Evolutionary conservation across 1,140 invertebrate species (phyloP), one percentile per base, ranked within the genome.

Genomic region (Hesperophylax magnus): DNA sequence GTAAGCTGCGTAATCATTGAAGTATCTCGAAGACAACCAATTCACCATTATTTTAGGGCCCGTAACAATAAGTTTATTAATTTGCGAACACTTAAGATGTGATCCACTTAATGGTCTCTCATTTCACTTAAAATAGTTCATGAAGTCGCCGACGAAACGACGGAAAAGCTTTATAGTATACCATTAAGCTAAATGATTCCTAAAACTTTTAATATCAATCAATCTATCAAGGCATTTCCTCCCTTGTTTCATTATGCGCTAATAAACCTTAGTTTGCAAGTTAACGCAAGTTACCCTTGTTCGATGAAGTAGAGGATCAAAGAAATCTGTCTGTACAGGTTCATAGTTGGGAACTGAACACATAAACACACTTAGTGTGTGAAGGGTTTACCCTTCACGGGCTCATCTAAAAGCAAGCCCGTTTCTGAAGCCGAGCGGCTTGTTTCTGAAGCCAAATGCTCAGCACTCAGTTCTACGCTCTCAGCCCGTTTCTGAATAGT

Each of bases 361-460:
- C 54, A 76, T 31, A 76, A 76, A 76, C 72, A 76, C 72, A 76
- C 72, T 76, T 76, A 76, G 56, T 15, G 69, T 54, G 39, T 14
- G 22, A 8, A 39, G 34, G 31, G 65, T 47, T n/a, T 39, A 69
- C 27, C 65, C 34, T 69, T 22, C 15, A 39, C n/a, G 27, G 17
- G 17, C 34, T n/a, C 65, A 69, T 39, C 65, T 17, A 65, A n/a
- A 27, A 22, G 56, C 56, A 2, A 47, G 1, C 39, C 39, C 39
- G 39, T 39, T 9, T 39, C 34, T 39, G 34, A 39, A 39, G 34
- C 9, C 34, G 31, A 31, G 7, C 31, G 31, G 31, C 2, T 31
- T 6, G 34, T 47, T 47, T 47, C 39, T 47, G 39, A 47, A 47
- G 39, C 39, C 39, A 47, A 47, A 6, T 14, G 39, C 39, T 47